Conservation (phyloP, 2,888 invertebrate genomes). For the Eristalis arbustorum region DNA sequence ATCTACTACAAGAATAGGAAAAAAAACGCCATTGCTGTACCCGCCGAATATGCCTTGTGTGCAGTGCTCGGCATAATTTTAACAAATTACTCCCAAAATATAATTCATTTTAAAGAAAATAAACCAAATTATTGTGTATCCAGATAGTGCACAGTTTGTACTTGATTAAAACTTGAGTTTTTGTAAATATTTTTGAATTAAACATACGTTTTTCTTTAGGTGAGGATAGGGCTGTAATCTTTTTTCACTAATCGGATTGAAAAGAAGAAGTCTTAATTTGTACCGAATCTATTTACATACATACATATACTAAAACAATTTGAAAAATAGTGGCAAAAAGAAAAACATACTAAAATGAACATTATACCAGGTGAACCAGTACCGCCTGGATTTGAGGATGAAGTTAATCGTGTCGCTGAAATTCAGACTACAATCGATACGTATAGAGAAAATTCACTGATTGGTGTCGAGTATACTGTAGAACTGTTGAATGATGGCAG, state of each 20-base stretch:
- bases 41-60: slow-evolving; percentile 13
- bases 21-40: slow-evolving; percentile 13
- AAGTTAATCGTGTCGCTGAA: slow-evolving; percentile 80
- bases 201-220: slow-evolving; percentile 11
- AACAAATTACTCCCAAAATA: not conserved
- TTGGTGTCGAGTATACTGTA: slow-evolving; percentile 90
- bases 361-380: slow-evolving; percentile 84
- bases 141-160: not conserved
- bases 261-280: not conserved
- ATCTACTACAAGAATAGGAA: slow-evolving; percentile 30
- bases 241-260: not conserved
- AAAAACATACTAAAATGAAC: slow-evolving; percentile 73
- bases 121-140: not conserved
- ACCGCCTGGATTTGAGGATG: slow-evolving; percentile 87
- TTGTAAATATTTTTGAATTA: not conserved
- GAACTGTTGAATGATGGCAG: slow-evolving; percentile 85
- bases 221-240: slow-evolving; percentile 14
- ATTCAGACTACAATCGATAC: slow-evolving; percentile 81
- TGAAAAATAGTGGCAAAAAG: not conserved
- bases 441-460: slow-evolving; percentile 80
- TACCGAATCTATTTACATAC: not conserved
- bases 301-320: slow-evolving; percentile 8
- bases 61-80: not conserved
- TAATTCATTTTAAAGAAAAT: not conserved
- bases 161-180: not conserved